These are phyloP conservation scores for Andrena fulva DNA, from an alignment of 2,888 invertebrate genomes.

Conservation along the genomic window DNA sequence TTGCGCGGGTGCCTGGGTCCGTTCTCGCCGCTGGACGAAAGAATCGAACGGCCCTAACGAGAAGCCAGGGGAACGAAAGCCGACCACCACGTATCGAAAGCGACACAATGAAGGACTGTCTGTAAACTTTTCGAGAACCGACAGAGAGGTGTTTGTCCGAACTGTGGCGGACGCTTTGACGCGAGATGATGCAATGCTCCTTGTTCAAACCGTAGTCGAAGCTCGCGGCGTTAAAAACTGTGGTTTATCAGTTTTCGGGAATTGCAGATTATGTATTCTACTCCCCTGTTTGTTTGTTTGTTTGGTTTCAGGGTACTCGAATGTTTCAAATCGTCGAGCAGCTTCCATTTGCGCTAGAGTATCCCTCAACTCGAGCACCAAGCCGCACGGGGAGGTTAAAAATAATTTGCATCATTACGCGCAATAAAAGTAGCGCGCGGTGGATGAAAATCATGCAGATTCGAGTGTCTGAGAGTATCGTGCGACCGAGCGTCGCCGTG, in stretches of 20 bases:
- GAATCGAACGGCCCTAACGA: neutral
- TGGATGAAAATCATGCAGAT: neutral
- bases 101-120: constrained; percentile 38
- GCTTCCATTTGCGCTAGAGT: no score
- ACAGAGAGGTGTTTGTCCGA: constrained; percentile 46
- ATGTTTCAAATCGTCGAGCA: no score
- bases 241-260: no score
- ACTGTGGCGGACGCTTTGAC: neutral
- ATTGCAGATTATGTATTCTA: no score
- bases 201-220: neutral
- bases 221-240: no score
- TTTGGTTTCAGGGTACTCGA: no score
- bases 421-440: neutral
- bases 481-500: constrained; percentile 25
- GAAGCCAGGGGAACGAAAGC: constrained; percentile 1
- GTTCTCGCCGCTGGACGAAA: neutral
- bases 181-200: neutral
- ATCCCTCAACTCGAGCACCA: neutral
- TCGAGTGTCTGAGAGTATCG: constrained; percentile 31
- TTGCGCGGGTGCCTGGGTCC: neutral
- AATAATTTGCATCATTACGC: neutral
- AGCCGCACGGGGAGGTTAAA: neutral
- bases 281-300: no score
- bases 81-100: constrained; percentile 17
- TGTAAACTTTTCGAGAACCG: constrained; percentile 38